Percentiles rank a stretch among this genome's conserved stretches.
Conservation (phyloP, 2,113 vertebrate species). For the Thamnophis sirtalis region DNA sequence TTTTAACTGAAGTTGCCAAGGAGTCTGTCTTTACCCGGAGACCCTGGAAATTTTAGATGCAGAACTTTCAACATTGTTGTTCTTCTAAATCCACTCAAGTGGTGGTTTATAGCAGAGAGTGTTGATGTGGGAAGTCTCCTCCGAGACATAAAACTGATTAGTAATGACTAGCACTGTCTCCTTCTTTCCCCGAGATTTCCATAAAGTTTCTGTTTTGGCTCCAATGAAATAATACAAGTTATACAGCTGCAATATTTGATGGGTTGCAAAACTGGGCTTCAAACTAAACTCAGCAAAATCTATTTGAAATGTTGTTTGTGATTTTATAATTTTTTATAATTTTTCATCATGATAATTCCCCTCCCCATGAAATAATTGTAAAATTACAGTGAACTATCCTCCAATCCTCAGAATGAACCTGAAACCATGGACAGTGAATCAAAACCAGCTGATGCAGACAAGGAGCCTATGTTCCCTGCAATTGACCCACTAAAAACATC, state of each 20-base stretch:
- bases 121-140: neutral
- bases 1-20: neutral
- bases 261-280: neutral
- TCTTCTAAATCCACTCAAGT: neutral
- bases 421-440: conserved; percentile 64
- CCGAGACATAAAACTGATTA: neutral
- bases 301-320: neutral
- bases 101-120: neutral
- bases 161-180: neutral
- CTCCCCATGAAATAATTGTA: conserved; percentile 15
- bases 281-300: neutral
- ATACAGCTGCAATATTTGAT: neutral
- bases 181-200: neutral
- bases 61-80: neutral
- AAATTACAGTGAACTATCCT: conserved; percentile 24
- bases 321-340: neutral
- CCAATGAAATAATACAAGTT: neutral
- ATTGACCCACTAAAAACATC: conserved; percentile 71
- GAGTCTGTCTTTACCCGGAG: neutral
- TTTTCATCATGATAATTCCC: conserved; percentile 7
- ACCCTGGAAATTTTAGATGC: neutral
- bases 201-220: neutral
- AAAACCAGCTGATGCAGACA: conserved; percentile 68
- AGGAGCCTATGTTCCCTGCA: conserved; percentile 63
- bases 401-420: conserved; percentile 51